Evolutionary conservation across 1,140 invertebrate species (phyloP), one percentile per base, ranked within the genome.

Genomic region (Catajapyx aquilonaris): DNA sequence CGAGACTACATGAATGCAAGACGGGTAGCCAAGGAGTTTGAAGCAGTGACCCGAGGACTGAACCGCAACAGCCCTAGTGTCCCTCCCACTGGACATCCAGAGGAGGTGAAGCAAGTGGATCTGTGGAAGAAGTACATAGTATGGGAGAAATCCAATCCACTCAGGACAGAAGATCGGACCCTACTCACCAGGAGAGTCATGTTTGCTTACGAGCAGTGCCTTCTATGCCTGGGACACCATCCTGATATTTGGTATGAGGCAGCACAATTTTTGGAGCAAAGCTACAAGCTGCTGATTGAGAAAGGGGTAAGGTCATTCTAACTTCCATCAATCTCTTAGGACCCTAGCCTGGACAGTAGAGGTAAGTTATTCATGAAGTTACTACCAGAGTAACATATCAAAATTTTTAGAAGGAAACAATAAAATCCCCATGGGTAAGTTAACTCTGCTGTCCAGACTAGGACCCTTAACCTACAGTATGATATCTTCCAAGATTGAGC

Each of bases 201-300:
- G 72, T 99, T 97, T 65, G 93, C 93, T 0, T 94, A 95, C 45
- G 94, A 99, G 52, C 93, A 99, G 56, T 93, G 90, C 52, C 60
- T 99, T 18, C 57, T 98, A 10, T 96, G 93, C 54, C 58, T 98
- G 4, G 90, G 88, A 2, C 91, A 97, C 61, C 90, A 97, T 64
- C 86, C 91, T 0, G 93, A 97, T 46, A 83, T 98, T 32, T 99
- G 94, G 94, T 91, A 95, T 55, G 91, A 98, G 61, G 90, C 90
- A 0, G 90, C 93, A 1, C 76, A 90, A 45, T 97, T 90, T 57
- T 66, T 98, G 10, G 90, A 97, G 55, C 72, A 87, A 46, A 90
- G 86, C 40, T 81, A 86, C 5, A 88, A 90, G 53, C 69, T 86
- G 37, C 61, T 97, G 7, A 74, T 76, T 16, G 91, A 96, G 52